phyloP scores from a whole-genome alignment of 1,140 invertebrate species.

The Trichomalopsis sarcophagae region DNA sequence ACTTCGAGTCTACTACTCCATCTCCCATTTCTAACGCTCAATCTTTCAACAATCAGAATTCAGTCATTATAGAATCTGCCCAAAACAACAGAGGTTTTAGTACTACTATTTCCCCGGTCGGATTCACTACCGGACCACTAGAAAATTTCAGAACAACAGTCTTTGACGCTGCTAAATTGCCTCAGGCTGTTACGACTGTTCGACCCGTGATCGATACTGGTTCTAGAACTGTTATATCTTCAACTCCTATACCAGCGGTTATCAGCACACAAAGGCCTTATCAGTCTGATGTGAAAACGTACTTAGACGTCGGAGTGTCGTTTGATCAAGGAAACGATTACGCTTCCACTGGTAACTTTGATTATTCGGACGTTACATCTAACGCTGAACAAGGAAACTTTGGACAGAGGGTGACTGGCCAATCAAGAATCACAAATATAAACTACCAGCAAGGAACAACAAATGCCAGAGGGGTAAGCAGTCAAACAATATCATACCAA shows the following conservation, averaged over 20 bases:
- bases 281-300: conserved; percentile 55
- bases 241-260: conserved; percentile 56
- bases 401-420: conserved; percentile 57
- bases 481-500: neutral
- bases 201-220: conserved; percentile 57
- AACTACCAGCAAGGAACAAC: conserved; percentile 28
- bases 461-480: conserved; percentile 16
- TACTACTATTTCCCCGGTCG: conserved; percentile 57
- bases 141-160: conserved; percentile 61
- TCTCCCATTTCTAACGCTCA: conserved; percentile 58
- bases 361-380: conserved; percentile 51
- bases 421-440: conserved; percentile 20
- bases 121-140: conserved; percentile 60
- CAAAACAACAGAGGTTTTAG: conserved; percentile 21
- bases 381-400: conserved; percentile 55
- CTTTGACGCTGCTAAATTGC: conserved; percentile 58
- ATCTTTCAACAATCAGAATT: conserved; percentile 57
- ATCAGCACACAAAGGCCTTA: conserved; percentile 50
- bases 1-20: conserved; percentile 55
- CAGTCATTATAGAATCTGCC: conserved; percentile 36
- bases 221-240: conserved; percentile 59
- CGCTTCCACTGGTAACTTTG: conserved; percentile 40
- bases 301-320: conserved; percentile 64
- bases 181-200: conserved; percentile 56
- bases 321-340: conserved; percentile 57